Evolutionary conservation across 2,797 vertebrate species (phyloP).

Genomic region (Thalassophryne amazonica): DNA sequence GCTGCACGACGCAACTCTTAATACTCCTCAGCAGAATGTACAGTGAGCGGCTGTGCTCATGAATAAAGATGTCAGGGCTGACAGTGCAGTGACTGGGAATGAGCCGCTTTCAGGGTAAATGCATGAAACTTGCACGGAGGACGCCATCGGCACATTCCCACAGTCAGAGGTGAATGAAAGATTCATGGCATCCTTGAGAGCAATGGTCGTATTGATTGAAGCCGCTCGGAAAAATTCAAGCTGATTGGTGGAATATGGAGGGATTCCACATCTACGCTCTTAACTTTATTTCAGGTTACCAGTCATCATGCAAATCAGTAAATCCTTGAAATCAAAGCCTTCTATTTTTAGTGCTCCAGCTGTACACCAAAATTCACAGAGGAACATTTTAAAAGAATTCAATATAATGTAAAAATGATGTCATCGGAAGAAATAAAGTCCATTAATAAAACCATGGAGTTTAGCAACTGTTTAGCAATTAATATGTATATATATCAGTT

Average conservation of each 20-base stretch:
- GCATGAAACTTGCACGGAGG: constrained; percentile 64
- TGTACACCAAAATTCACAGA: constrained; percentile 4
- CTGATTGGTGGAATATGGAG: constrained; percentile 35
- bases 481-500: no score
- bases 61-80: constrained; percentile 75
- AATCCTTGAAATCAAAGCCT: constrained; percentile 49
- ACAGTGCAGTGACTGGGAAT: constrained; percentile 62
- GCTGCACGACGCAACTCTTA: constrained; percentile 66
- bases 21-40: constrained; percentile 68
- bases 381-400: neutral
- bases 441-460: no score
- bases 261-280: constrained; percentile 17
- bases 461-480: no score
- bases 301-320: constrained; percentile 51
- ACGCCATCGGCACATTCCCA: constrained; percentile 35
- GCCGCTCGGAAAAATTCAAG: constrained; percentile 31
- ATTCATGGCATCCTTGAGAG: constrained; percentile 60
- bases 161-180: constrained; percentile 53
- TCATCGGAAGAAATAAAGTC: no score
- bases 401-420: no score
- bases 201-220: constrained; percentile 53
- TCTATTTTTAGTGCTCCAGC: constrained; percentile 16
- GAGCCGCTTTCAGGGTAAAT: constrained; percentile 73
- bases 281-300: constrained; percentile 41
- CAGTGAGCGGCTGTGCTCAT: constrained; percentile 65